Percentiles rank a stretch among this genome's conserved stretches.
Conservation (phyloP, 2,888 invertebrate species). For the Sphaerophoria taeniata region DNA sequence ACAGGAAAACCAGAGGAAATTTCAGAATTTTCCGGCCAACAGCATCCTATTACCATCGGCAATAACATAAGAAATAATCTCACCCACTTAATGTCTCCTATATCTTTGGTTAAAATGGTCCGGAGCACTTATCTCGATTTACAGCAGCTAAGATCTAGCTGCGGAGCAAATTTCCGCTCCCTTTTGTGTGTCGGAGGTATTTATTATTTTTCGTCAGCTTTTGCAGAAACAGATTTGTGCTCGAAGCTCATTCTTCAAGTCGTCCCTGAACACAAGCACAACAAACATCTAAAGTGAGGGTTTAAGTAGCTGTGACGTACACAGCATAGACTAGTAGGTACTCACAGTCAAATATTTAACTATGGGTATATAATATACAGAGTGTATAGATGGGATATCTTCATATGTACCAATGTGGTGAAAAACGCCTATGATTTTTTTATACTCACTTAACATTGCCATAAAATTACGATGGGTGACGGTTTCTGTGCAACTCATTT, state of each 20-base stretch:
- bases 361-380: neutral
- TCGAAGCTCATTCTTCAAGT: constrained; percentile 2
- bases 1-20: constrained; percentile 34
- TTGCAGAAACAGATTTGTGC: constrained; percentile 39
- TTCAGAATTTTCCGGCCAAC: constrained; percentile 25
- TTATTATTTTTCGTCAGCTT: constrained; percentile 34
- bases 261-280: constrained; percentile 26
- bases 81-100: constrained; percentile 56
- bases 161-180: constrained; percentile 49
- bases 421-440: constrained; percentile 40
- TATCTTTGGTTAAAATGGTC: constrained; percentile 37
- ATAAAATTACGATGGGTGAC: constrained; percentile 51
- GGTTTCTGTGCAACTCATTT: constrained; percentile 39
- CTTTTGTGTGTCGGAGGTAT: constrained; percentile 20
- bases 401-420: neutral
- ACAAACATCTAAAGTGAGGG: neutral
- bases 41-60: constrained; percentile 3
- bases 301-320: neutral
- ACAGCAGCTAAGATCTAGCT: constrained; percentile 45
- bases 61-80: constrained; percentile 17
- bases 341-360: neutral
- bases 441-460: constrained; percentile 48
- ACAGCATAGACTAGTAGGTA: too few relatives aligned
- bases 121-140: constrained; percentile 52
- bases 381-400: neutral